phyloP scores from a whole-genome alignment of 2,797 vertebrate genomes.

The Bovichtus variegatus region DNA sequence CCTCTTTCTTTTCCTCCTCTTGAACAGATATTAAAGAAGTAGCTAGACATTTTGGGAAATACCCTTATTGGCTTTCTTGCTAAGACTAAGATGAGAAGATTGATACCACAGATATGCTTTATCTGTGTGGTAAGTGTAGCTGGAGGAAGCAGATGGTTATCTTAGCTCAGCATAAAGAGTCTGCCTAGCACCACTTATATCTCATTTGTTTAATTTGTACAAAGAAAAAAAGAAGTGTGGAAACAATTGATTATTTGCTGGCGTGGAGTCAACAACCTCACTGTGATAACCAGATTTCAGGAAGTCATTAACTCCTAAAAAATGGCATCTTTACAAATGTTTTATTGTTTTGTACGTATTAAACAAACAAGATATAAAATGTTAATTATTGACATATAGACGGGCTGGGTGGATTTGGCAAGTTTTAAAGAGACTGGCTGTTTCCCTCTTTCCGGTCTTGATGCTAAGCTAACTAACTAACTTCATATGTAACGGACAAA shows the following conservation, averaged over 20 bases:
- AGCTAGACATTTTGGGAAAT: background rate
- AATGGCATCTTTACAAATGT: background rate
- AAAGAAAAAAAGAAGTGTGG: background rate
- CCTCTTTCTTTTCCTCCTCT: constrained; percentile 6
- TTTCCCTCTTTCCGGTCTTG: background rate
- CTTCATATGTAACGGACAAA: background rate
- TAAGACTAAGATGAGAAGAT: background rate
- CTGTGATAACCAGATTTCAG: background rate
- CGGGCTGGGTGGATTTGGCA: background rate
- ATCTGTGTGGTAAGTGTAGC: background rate
- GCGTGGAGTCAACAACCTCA: background rate
- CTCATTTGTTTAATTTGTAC: background rate
- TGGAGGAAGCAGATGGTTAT: background rate
- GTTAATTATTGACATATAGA: background rate
- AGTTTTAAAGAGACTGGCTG: background rate
- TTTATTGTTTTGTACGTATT: background rate
- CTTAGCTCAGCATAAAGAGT: background rate
- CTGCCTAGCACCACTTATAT: background rate
- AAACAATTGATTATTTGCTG: constrained; percentile 1
- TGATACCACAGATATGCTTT: background rate
- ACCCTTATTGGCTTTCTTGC: background rate
- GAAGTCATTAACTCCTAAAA: background rate
- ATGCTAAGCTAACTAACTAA: background rate
- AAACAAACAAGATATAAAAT: background rate
- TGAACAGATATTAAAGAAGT: constrained; percentile 1